These are phyloP conservation scores for Chelon auratus DNA, from an alignment of 2,797 vertebrate species.

Conservation along the genomic window DNA sequence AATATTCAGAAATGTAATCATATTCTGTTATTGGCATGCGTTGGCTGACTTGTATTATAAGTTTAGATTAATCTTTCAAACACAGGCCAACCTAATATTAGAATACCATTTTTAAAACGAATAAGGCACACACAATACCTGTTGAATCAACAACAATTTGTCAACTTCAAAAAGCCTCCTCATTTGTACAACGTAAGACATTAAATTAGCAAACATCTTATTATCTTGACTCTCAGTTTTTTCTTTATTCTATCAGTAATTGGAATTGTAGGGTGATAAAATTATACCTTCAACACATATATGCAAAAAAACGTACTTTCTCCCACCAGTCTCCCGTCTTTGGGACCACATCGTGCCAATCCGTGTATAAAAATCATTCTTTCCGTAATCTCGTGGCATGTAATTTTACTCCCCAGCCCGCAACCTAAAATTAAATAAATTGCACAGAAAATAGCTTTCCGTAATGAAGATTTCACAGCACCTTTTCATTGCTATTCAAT, in stretches of 20 bases:
- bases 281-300: not conserved
- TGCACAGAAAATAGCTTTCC: conserved; percentile 34
- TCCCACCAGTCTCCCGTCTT: not conserved
- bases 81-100: no score
- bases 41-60: not conserved
- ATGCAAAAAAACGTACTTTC: not conserved
- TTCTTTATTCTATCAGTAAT: not conserved
- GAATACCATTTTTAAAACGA: no score
- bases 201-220: not conserved
- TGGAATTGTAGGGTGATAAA: not conserved
- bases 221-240: not conserved
- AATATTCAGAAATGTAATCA: not conserved
- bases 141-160: not conserved
- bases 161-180: not conserved
- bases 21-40: not conserved
- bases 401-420: conserved; percentile 22
- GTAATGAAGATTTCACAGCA: conserved; percentile 27
- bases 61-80: not conserved
- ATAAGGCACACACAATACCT: not conserved
- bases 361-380: conserved; percentile 12
- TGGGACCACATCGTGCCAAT: not conserved
- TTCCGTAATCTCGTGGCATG: conserved; percentile 10
- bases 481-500: conserved; percentile 21
- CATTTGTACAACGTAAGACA: not conserved
- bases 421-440: conserved; percentile 19